phyloP scores from a whole-genome alignment of 2,797 vertebrate genomes.

The Tachyglossus aculeatus region DNA sequence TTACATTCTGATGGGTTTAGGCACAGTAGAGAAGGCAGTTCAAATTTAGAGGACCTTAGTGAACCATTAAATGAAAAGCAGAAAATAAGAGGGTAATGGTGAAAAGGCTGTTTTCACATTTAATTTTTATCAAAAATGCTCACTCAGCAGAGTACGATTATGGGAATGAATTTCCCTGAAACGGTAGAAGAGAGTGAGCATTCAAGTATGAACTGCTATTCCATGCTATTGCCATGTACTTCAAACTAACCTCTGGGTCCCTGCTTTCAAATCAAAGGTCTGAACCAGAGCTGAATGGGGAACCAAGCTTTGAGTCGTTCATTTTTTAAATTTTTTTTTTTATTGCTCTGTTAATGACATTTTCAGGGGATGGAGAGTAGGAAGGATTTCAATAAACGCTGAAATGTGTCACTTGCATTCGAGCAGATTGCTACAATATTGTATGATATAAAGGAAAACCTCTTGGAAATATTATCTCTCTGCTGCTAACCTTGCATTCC shows the following conservation, averaged over 20 bases:
- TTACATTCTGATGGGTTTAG: background rate
- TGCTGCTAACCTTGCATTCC: background rate
- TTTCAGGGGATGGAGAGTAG: slow-evolving; percentile 16
- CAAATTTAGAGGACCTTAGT: background rate
- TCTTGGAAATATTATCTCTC: background rate
- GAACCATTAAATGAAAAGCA: background rate
- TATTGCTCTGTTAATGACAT: background rate
- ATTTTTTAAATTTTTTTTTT: background rate
- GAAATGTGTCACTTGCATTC: background rate
- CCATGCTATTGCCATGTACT: background rate
- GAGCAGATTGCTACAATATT: background rate
- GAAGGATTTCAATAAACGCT: background rate
- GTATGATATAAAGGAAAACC: background rate
- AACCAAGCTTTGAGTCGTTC: background rate
- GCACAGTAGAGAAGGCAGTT: background rate
- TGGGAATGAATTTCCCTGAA: slow-evolving; percentile 18
- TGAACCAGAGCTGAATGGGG: background rate
- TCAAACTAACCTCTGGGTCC: background rate
- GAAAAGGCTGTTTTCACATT: background rate
- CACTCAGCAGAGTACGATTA: slow-evolving; percentile 1
- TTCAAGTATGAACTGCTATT: background rate
- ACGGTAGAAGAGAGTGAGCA: background rate
- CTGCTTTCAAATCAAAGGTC: background rate
- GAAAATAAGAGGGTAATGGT: background rate
- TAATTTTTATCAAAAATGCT: slow-evolving; percentile 27